Conservation (phyloP, 37 sponge, comb jelly and placozoan genomes). For the Diacarnus erythraeanus region DNA sequence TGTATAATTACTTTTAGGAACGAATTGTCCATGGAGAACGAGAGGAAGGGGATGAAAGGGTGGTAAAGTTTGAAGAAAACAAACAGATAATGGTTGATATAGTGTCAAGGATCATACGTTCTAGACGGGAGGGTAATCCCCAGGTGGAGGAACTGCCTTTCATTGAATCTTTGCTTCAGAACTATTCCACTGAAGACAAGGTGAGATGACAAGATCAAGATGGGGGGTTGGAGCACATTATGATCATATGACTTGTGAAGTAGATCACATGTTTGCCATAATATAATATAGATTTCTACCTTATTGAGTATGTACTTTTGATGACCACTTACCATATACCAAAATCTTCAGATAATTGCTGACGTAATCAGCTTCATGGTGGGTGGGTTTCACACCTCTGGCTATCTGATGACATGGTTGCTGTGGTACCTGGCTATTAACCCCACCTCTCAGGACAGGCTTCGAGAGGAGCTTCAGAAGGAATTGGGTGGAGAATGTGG, state of each 20-base stretch:
- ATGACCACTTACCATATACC: neutral
- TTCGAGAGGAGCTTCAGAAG: neutral
- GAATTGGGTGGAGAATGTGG: conserved; percentile 69
- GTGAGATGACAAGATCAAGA: neutral
- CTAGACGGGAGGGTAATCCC: conserved; percentile 15
- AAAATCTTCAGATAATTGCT: conserved; percentile 25
- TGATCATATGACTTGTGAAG: too few species aligned
- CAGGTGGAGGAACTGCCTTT: conserved; percentile 52
- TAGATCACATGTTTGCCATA: too few species aligned
- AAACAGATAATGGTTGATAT: conserved; percentile 14
- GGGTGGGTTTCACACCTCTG: conserved; percentile 91
- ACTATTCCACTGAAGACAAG: conserved; percentile 49
- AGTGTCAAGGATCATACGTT: conserved; percentile 12
- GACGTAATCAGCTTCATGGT: conserved; percentile 80
- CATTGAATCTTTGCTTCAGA: conserved; percentile 60
- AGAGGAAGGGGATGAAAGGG: conserved; percentile 53
- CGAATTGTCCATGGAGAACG: neutral
- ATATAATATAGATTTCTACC: too few species aligned
- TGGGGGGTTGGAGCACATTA: too few species aligned
- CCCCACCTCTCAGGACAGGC: conserved; percentile 42
- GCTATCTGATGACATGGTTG: conserved; percentile 64
- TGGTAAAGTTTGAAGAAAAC: conserved; percentile 57
- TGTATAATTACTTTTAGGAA: neutral
- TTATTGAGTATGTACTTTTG: too few species aligned
- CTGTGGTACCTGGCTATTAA: conserved; percentile 51